Evolutionary conservation across 1,140 invertebrate species (phyloP), one percentile per base, ranked within the genome.

Genomic region (Heliothis virescens): DNA sequence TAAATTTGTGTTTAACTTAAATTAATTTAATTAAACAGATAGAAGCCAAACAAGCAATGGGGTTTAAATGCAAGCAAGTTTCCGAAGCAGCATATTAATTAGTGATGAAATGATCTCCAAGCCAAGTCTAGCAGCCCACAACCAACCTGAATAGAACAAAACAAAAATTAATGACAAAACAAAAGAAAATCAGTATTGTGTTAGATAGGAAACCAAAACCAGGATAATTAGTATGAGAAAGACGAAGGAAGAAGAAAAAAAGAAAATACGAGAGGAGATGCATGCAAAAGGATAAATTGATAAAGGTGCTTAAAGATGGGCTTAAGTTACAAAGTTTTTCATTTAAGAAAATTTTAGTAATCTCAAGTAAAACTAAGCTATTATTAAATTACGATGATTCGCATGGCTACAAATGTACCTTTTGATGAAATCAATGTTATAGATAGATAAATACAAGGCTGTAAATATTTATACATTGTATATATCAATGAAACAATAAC

Each of bases 71-170:
- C 55, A 62, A 62, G 65, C 55, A 60, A 48, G 55, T 59, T 59
- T 11, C 48, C 48, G 7, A 47, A 73, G 21, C 53, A 72, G 69
- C 69, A 26, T 10, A 29, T 74, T 47, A 63, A 76, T 62, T 41
- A 21, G 7, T 41, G 15, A 72, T 29, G 60, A 53, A 34, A 34
- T 63, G 52, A 63, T 10, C 60, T 60, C 74, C 60, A 76, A 63
- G 59, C 59, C 72, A 48, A 48, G 48, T 52, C 60, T 26, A 18
- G 11, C 57, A 62, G 47, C 47, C 73, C 73, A 16, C 59, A 63
- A 76, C 73, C 73, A 63, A 65, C 74, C 74, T 76, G 74, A 53
- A 76, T 52, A 26, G 63, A 76, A 76, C n/a, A 52, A 55, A 63
- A 75, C 18, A 74, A 12, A 34, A 47, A 29, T 76, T 76, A 65